These are phyloP conservation scores for Halyomorpha halys DNA, from an alignment of 1,140 invertebrate genomes.

Conservation along the genomic window DNA sequence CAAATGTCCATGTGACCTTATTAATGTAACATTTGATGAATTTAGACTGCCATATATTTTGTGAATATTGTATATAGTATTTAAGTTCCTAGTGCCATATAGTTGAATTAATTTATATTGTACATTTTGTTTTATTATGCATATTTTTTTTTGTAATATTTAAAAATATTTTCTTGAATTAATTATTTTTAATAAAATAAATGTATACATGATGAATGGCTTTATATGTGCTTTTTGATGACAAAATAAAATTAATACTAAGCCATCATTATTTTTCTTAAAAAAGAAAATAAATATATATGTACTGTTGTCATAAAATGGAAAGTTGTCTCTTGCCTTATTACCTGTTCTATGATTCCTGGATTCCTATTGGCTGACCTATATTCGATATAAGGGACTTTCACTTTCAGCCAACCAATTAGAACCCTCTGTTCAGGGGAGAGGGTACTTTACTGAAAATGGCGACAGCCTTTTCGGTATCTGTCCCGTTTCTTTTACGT, in stretches of 20 bases:
- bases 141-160: not conserved
- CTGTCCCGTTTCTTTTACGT: too few relatives aligned
- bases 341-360: too few relatives aligned
- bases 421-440: not conserved
- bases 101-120: constrained; percentile 4
- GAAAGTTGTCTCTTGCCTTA: too few relatives aligned
- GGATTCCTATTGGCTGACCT: constrained; percentile 3
- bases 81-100: constrained; percentile 12
- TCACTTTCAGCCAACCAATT: not conserved
- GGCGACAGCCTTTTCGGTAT: not conserved
- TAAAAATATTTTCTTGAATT: too few relatives aligned
- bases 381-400: not conserved
- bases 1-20: too few relatives aligned
- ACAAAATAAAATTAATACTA: too few relatives aligned
- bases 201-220: too few relatives aligned
- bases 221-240: too few relatives aligned
- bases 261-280: too few relatives aligned
- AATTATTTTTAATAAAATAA: too few relatives aligned
- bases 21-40: not conserved
- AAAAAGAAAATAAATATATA: too few relatives aligned
- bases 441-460: not conserved
- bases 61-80: constrained; percentile 7
- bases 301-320: too few relatives aligned
- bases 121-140: constrained; percentile 3
- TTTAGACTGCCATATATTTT: constrained; percentile 1